Evolutionary conservation across 2,888 invertebrate genomes (phyloP).

Genomic region (Celastrina argiolus): DNA sequence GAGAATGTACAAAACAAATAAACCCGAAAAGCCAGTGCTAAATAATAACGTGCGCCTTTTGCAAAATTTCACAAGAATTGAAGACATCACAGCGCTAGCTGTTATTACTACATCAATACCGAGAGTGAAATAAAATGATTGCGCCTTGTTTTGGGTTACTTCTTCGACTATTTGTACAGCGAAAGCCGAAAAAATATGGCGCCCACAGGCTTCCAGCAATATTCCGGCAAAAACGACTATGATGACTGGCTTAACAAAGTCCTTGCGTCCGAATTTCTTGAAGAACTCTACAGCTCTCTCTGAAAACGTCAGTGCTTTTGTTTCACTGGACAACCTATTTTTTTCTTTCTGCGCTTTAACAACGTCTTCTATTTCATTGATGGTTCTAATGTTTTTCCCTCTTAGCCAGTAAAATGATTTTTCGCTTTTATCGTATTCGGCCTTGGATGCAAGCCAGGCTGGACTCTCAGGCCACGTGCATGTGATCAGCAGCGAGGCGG

Average conservation of each 20-base stretch:
- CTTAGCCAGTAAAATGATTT: constrained; percentile 70
- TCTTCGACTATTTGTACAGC: constrained; percentile 51
- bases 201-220: constrained; percentile 49
- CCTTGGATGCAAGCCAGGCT: constrained; percentile 76
- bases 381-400: constrained; percentile 45
- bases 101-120: constrained; percentile 50
- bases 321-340: constrained; percentile 18
- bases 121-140: constrained; percentile 48
- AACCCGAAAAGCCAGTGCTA: constrained; percentile 44
- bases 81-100: constrained; percentile 44
- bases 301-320: constrained; percentile 26
- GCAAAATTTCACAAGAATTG: constrained; percentile 47
- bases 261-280: constrained; percentile 45
- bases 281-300: constrained; percentile 35
- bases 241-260: constrained; percentile 50
- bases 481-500: constrained; percentile 45
- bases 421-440: constrained; percentile 65
- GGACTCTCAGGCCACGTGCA: constrained; percentile 79
- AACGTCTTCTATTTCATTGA: constrained; percentile 43
- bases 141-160: constrained; percentile 43
- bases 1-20: constrained; percentile 39
- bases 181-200: constrained; percentile 53
- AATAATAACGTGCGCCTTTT: constrained; percentile 51
- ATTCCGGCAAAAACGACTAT: constrained; percentile 42
- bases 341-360: constrained; percentile 44